A percentile compares a stretch with the other conserved stretches of the same genome.
phyloP scores from a whole-genome alignment of 2,113 vertebrate genomes.

The Centropristis striata region DNA sequence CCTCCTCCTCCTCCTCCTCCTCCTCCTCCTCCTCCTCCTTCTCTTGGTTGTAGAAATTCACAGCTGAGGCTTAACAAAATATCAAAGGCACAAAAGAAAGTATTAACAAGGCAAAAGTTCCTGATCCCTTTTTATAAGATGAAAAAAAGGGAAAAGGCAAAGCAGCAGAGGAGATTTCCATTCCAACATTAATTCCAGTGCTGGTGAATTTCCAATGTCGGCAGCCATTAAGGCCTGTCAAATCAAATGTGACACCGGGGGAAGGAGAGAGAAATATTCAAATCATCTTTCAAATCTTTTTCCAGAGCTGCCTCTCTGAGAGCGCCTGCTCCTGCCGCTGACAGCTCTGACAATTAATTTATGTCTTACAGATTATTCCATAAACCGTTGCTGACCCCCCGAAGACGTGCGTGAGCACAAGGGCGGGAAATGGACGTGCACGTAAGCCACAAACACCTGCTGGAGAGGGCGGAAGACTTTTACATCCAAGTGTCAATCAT shows the following conservation, averaged over 20 bases:
- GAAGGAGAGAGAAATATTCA: constrained; percentile 78
- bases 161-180: constrained; percentile 74
- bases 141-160: constrained; percentile 38
- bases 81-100: constrained; percentile 63
- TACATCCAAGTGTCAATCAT: not conserved
- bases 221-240: constrained; percentile 81
- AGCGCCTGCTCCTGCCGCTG: constrained; percentile 58
- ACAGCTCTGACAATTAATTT: constrained; percentile 84
- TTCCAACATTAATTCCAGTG: constrained; percentile 74
- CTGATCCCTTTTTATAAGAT: constrained; percentile 69
- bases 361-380: constrained; percentile 80
- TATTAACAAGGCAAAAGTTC: constrained; percentile 72
- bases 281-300: constrained; percentile 80
- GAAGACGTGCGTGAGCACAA: not conserved
- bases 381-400: constrained; percentile 62
- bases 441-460: not conserved
- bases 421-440: not conserved
- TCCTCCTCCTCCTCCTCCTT: not conserved
- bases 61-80: constrained; percentile 39
- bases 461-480: not conserved
- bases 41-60: constrained; percentile 16
- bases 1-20: not conserved
- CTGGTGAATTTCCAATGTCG: constrained; percentile 76
- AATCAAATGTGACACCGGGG: constrained; percentile 80
- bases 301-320: constrained; percentile 58